Conservation (phyloP, 2,797 vertebrate genomes). For the Bucorvus abyssinicus region DNA sequence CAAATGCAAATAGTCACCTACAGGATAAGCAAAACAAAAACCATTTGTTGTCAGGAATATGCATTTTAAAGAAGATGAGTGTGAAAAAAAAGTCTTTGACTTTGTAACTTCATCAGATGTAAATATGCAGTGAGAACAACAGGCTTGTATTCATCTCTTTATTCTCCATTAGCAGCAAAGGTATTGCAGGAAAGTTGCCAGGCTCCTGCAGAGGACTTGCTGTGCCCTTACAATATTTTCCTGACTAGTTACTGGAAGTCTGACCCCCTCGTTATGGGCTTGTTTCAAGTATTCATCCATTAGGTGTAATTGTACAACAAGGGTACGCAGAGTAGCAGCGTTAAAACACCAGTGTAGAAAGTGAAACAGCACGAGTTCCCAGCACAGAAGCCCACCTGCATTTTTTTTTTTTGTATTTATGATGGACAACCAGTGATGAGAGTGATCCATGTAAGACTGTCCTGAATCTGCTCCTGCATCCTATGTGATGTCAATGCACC, state of each 20-base stretch:
- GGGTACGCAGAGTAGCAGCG: not conserved
- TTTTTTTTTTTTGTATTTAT: not conserved
- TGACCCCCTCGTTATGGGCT: not conserved
- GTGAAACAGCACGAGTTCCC: not conserved
- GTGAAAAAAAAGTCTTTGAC: not conserved
- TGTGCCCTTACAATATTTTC: not conserved
- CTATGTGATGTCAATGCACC: accelerated
- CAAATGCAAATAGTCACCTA: slow-evolving; percentile 20
- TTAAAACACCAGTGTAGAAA: not conserved
- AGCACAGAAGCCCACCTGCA: not conserved
- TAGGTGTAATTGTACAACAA: not conserved
- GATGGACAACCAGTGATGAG: not conserved
- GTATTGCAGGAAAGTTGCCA: not conserved
- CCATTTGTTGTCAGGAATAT: not conserved
- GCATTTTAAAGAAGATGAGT: not conserved
- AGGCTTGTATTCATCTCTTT: slow-evolving; percentile 8
- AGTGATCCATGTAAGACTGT: not conserved
- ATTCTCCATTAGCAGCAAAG: slow-evolving; percentile 12
- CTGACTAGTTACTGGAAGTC: not conserved
- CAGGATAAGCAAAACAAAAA: slow-evolving; percentile 25
- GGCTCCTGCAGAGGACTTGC: not conserved
- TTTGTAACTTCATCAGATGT: not conserved
- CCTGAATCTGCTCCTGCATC: not conserved
- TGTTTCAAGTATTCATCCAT: not conserved
- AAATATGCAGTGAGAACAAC: not conserved